Conservation (phyloP, 2,113 vertebrate species). For the Hiodon tergisus region DNA sequence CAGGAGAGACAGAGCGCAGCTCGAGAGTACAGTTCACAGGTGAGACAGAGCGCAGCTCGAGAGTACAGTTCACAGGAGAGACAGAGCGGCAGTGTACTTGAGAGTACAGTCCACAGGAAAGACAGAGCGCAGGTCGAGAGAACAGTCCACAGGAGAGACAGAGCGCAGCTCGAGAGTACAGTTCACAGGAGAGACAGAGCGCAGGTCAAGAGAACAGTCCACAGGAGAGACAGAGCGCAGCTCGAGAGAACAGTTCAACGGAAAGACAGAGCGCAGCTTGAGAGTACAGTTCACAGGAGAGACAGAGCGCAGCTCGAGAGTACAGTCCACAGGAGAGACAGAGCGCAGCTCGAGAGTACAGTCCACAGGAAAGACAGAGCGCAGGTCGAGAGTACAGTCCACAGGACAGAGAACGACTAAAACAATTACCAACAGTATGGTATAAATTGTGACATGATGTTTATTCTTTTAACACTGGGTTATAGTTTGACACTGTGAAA, state of each 20-base stretch:
- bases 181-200: neutral
- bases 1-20: neutral
- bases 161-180: neutral
- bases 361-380: too few relatives aligned
- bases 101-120: too few relatives aligned
- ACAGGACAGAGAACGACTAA: neutral
- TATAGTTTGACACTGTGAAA: neutral
- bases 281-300: neutral
- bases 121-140: neutral
- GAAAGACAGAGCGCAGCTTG: neutral
- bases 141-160: neutral
- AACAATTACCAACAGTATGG: neutral
- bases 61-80: too few relatives aligned
- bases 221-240: too few relatives aligned
- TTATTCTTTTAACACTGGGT: neutral
- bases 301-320: neutral
- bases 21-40: neutral
- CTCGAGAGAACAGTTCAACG: neutral
- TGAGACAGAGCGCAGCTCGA: too few relatives aligned
- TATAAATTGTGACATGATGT: too few relatives aligned
- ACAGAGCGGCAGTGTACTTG: neutral
- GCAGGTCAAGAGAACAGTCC: neutral
- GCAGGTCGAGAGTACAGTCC: too few relatives aligned
- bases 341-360: too few relatives aligned
- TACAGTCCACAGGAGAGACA: too few relatives aligned